These are phyloP conservation scores for Heteromurus nitidus DNA, from an alignment of 2,888 invertebrate species.

Conservation along the genomic window DNA sequence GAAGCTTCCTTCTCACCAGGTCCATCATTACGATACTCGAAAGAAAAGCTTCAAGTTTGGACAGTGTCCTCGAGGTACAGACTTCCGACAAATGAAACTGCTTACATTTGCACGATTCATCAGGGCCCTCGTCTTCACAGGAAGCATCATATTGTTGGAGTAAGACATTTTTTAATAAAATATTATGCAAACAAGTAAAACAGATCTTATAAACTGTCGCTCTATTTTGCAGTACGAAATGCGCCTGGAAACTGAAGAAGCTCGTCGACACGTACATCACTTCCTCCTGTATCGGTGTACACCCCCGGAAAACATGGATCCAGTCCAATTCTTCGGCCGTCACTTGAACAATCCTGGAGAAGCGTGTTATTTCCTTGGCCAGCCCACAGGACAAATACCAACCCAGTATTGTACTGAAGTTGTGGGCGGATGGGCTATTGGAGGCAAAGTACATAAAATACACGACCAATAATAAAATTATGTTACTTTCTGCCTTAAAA, in stretches of 20 bases:
- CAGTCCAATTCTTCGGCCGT: not conserved
- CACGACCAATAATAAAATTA: not conserved
- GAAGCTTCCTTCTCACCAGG: not conserved
- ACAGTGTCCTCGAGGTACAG: not conserved
- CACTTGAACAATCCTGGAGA: not conserved
- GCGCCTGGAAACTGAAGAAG: not conserved
- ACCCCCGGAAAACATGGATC: not conserved
- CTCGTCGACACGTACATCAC: constrained; percentile 36
- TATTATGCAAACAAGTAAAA: not conserved
- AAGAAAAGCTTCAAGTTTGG: constrained; percentile 1
- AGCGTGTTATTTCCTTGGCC: not conserved
- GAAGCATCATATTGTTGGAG: constrained; percentile 40
- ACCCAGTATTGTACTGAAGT: constrained; percentile 19
- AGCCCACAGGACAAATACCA: not conserved
- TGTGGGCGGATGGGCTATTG: not conserved
- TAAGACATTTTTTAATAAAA: not conserved
- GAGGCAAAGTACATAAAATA: not conserved
- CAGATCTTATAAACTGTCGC: not conserved
- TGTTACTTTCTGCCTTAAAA: not conserved
- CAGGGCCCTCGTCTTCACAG: constrained; percentile 8
- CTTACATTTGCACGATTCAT: constrained; percentile 27
- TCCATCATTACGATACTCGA: not conserved
- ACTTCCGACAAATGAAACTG: constrained; percentile 11
- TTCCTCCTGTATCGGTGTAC: constrained; percentile 22
- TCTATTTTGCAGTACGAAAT: not conserved